Base-by-base conservation (phyloP, 2,888 invertebrate species). In the Mythimna loreyi region DNA sequence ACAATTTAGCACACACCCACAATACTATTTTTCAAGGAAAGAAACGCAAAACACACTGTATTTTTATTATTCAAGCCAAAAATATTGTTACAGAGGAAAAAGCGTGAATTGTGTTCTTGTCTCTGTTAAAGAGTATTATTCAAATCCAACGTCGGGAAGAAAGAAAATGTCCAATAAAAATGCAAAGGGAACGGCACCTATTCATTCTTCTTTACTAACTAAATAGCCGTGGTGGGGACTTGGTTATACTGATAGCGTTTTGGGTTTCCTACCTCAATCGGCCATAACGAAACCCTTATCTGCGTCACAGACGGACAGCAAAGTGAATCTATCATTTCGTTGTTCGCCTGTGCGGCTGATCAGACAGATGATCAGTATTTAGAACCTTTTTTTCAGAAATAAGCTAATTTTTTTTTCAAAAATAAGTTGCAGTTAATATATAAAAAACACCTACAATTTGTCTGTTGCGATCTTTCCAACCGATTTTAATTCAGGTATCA, bases 121-220 rank as follows among this genome's bases (percentile, higher is more conserved):
- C 85, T 81, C 65, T 81, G 86, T 89, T 87, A 85, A 91, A 89
- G 85, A 87, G 88, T 89, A 92, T 93, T 93, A 94, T 93, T 93
- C 91, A 94, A 91, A 93, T 92, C 85, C 85, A 75, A 85, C 83
- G 82, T 81, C 75, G 84, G 86, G 64, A 71, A 78, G 75, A 79
- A 84, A 80, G 88, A 90, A 92, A 91, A 91, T 91, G 89, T 91
- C 87, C 90, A 91, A 94, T 94, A 93, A 94, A 94, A 94, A 94
- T 93, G 93, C 93, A 90, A 93, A 93, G 87, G 85, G 87, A 87
- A 83, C 83, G 82, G 82, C 81, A 86, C 87, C 89, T 89, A 87
- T 88, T 90, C 90, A 90, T 89, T 89, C 88, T 86, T 85, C 85
- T 87, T 83, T 85, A 64, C 89, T 92, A 89, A 92, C 88, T 91